A percentile compares a stretch with the other conserved stretches of the same genome.
Evolutionary conservation across 2,797 vertebrate species (phyloP).

Genomic region (Arnoldichthys spilopterus): DNA sequence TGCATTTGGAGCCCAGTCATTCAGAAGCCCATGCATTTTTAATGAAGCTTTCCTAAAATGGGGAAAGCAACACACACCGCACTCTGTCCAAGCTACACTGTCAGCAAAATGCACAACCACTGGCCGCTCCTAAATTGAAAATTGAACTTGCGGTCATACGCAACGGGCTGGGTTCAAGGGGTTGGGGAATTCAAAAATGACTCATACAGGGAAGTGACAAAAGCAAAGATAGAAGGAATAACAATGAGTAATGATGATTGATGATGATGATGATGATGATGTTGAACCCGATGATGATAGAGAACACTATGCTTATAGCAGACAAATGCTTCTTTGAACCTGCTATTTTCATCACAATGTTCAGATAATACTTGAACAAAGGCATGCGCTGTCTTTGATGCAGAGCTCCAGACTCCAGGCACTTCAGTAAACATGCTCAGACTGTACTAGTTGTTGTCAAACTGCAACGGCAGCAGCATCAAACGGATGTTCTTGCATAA

Average conservation of each 20-base stretch:
- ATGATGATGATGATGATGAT: background rate
- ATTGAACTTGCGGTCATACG: background rate
- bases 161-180: background rate
- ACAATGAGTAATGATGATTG: background rate
- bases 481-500: background rate
- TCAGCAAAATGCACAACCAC: constrained; percentile 23
- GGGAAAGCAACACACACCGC: background rate
- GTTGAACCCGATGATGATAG: too few relatives aligned
- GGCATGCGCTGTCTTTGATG: background rate
- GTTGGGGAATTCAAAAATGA: background rate
- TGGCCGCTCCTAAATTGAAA: constrained; percentile 1
- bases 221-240: background rate
- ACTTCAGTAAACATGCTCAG: too few relatives aligned
- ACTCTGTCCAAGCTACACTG: constrained; percentile 7
- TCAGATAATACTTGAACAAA: background rate
- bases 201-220: background rate
- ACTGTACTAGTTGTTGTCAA: background rate
- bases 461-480: background rate
- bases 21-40: constrained; percentile 46
- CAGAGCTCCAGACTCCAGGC: background rate
- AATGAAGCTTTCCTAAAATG: constrained; percentile 44
- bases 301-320: background rate
- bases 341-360: background rate
- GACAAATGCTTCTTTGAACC: background rate
- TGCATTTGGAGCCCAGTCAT: constrained; percentile 26